These are phyloP conservation scores for Rotaria socialis DNA, from an alignment of 2,888 invertebrate species.

Conservation along the genomic window DNA sequence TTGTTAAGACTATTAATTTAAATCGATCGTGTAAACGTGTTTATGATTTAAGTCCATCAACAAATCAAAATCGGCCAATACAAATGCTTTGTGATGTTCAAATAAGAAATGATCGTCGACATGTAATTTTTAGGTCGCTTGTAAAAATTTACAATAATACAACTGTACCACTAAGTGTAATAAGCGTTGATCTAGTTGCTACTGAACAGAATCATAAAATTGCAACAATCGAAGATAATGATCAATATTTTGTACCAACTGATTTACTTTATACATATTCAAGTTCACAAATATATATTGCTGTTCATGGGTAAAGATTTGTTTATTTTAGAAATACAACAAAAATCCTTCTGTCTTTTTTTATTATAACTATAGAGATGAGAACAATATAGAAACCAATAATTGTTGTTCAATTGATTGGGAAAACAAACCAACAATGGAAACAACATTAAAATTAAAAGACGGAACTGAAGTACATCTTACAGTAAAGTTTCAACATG, in stretches of 20 bases:
- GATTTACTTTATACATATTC: neutral
- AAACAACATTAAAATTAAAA: conserved; percentile 23
- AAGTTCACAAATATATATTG: neutral
- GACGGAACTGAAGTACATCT: neutral
- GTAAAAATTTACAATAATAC: conserved; percentile 20
- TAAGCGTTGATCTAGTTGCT: neutral
- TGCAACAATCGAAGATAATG: neutral
- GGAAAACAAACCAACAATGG: neutral
- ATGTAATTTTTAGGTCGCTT: conserved; percentile 4
- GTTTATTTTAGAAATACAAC: too few relatives aligned
- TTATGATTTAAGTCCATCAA: neutral
- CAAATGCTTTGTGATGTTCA: conserved; percentile 4
- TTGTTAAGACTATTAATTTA: neutral
- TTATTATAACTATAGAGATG: neutral
- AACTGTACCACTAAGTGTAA: neutral
- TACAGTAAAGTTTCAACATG: neutral
- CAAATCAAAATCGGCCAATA: neutral
- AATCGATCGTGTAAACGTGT: conserved; percentile 12
- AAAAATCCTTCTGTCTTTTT: too few relatives aligned
- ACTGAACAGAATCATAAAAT: neutral
- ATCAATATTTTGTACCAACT: neutral
- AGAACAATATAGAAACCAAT: neutral
- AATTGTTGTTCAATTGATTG: conserved; percentile 20
- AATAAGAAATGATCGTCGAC: neutral
- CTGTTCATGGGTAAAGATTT: neutral